phyloP scores from a whole-genome alignment of 2,888 invertebrate genomes.

The Campoplex capitator region DNA sequence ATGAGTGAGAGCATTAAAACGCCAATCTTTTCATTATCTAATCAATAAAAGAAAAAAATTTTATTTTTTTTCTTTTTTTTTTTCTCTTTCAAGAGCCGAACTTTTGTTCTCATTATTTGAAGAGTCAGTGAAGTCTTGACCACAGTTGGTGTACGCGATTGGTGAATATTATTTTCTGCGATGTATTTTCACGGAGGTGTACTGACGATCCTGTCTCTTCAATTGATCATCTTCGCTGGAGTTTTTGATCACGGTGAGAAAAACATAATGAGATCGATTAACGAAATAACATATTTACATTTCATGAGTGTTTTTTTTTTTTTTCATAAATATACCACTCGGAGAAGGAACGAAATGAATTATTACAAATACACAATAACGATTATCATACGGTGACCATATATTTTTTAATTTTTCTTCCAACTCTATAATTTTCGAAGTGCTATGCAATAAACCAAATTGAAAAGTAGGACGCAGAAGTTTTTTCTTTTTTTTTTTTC shows the following conservation, averaged over 20 bases:
- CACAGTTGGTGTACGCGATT: background rate
- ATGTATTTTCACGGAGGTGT: conserved; percentile 43
- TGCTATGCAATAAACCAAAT: background rate
- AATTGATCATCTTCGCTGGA: conserved; percentile 46
- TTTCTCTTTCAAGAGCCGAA: background rate
- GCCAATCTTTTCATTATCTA: conserved; percentile 21
- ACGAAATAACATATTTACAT: background rate
- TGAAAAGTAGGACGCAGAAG: conserved; percentile 14
- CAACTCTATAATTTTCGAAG: no score
- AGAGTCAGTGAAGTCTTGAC: background rate
- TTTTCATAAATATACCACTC: background rate
- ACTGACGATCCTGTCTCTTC: conserved; percentile 39
- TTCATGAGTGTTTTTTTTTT: background rate
- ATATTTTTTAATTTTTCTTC: background rate
- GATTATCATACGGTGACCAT: background rate
- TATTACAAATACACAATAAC: background rate
- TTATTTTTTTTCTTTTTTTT: no score
- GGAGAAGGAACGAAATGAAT: background rate
- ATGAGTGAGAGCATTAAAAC: background rate
- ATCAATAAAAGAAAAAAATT: conserved; percentile 9
- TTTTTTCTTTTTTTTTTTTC: background rate
- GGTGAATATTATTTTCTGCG: background rate
- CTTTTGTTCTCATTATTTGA: background rate
- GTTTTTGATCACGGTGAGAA: conserved; percentile 52
- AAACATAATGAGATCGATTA: background rate